These are phyloP conservation scores for Halocynthia aurantium DNA, from an alignment of 23 tunicate species.

Conservation along the genomic window DNA sequence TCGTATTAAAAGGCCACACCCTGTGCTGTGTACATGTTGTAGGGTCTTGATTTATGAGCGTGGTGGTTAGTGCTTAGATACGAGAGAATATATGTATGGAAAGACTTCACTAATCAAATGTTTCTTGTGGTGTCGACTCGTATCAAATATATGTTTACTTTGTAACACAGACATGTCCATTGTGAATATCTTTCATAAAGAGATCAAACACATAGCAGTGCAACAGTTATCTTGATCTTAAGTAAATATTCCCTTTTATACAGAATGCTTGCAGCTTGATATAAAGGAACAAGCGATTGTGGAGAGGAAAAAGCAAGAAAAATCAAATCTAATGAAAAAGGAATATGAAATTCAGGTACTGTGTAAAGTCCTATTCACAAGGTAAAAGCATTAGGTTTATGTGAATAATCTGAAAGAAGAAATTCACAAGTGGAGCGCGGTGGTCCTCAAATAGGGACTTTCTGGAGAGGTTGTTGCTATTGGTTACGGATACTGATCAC, in stretches of 20 bases:
- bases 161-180: no score
- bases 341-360: conserved; percentile 75
- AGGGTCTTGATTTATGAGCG: background rate
- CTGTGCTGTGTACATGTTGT: background rate
- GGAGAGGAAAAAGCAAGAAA: conserved; percentile 14
- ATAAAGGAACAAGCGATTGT: conserved; percentile 16
- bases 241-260: background rate
- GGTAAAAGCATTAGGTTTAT: background rate
- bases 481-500: no score
- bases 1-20: no score
- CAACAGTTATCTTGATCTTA: background rate
- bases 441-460: no score
- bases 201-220: background rate
- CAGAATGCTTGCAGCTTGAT: conserved; percentile 28
- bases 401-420: no score
- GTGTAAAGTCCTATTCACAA: conserved; percentile 21
- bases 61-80: background rate
- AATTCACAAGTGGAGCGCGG: no score
- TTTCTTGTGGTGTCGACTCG: no score
- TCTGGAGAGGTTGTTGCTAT: no score
- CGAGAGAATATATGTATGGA: no score
- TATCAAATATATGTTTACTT: no score
- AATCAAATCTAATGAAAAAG: conserved; percentile 42
- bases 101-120: no score
- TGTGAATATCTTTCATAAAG: background rate